phyloP scores from a whole-genome alignment of 92 coral and sea anemone genomes.

The Montipora capitata region DNA sequence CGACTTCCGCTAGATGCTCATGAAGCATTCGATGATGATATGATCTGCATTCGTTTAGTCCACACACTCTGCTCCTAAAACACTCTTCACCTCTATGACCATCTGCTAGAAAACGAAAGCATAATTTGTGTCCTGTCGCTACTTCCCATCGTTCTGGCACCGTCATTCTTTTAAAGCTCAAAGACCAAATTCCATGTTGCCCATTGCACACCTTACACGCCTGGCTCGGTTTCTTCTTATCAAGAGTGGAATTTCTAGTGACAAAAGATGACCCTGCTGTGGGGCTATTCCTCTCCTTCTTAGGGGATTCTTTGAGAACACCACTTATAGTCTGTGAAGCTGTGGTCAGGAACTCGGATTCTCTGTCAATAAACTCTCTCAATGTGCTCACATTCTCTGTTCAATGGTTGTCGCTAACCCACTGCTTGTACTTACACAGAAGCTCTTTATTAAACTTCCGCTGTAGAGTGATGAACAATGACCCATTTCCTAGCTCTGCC shows the following conservation, averaged over 20 bases:
- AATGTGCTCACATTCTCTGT: background rate
- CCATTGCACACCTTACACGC: slow-evolving; percentile 43
- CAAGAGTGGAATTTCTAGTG: background rate
- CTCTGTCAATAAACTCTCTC: slow-evolving; percentile 74
- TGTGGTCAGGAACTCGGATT: slow-evolving; percentile 58
- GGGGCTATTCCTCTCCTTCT: background rate
- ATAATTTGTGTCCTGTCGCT: slow-evolving; percentile 51
- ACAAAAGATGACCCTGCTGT: background rate
- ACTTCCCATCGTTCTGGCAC: slow-evolving; percentile 39
- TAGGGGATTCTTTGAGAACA: slow-evolving; percentile 23
- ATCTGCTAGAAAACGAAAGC: slow-evolving; percentile 57
- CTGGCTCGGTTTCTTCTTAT: background rate
- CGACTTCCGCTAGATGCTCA: background rate
- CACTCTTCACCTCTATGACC: slow-evolving; percentile 63
- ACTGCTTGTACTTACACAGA: too few species aligned
- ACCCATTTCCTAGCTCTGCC: too few species aligned
- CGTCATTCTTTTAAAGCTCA: slow-evolving; percentile 44
- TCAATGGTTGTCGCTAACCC: too few species aligned
- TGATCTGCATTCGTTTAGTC: slow-evolving; percentile 35
- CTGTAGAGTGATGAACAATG: too few species aligned
- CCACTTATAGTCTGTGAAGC: slow-evolving; percentile 66
- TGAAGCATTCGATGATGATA: slow-evolving; percentile 70
- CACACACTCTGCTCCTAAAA: background rate
- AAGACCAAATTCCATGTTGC: slow-evolving; percentile 62
- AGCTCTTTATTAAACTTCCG: too few species aligned